phyloP scores from a whole-genome alignment of 1,140 invertebrate genomes.

The Pseudomyrmex flavicornis region DNA sequence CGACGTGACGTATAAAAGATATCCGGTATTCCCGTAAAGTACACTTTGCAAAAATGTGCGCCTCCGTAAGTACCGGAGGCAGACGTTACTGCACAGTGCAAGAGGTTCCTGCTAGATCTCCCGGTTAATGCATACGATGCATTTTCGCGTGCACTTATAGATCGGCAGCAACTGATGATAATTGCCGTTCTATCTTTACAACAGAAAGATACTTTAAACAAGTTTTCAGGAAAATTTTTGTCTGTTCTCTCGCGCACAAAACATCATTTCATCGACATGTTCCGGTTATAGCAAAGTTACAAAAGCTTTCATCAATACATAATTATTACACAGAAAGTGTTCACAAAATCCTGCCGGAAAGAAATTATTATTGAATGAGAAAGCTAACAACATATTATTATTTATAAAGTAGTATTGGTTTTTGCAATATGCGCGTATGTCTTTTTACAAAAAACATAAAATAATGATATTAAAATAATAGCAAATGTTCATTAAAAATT shows the following conservation, averaged over 20 bases:
- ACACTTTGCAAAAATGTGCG: slow-evolving; percentile 40
- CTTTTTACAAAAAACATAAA: slow-evolving; percentile 4
- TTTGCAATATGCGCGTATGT: neutral
- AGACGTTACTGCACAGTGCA: neutral
- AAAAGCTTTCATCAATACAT: slow-evolving; percentile 28
- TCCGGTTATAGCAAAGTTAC: slow-evolving; percentile 22
- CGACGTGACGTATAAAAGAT: slow-evolving; percentile 23
- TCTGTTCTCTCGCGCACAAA: neutral
- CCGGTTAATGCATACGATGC: slow-evolving; percentile 27
- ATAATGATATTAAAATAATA: slow-evolving; percentile 28
- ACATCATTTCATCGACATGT: slow-evolving; percentile 27
- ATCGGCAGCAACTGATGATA: slow-evolving; percentile 1
- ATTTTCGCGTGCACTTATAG: slow-evolving; percentile 25
- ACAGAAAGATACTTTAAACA: slow-evolving; percentile 4
- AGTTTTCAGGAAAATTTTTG: slow-evolving; percentile 11
- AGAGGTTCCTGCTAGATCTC: neutral
- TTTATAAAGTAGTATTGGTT: neutral
- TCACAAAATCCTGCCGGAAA: slow-evolving; percentile 17
- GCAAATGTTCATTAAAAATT: neutral
- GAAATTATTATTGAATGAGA: slow-evolving; percentile 40
- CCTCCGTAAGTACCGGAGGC: neutral
- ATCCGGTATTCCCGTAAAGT: neutral
- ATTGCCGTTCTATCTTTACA: slow-evolving; percentile 33
- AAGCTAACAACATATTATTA: slow-evolving; percentile 20
- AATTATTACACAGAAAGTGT: neutral